These are phyloP conservation scores for Papilio gigon DNA, from an alignment of 2,888 invertebrate genomes.

Conservation along the genomic window DNA sequence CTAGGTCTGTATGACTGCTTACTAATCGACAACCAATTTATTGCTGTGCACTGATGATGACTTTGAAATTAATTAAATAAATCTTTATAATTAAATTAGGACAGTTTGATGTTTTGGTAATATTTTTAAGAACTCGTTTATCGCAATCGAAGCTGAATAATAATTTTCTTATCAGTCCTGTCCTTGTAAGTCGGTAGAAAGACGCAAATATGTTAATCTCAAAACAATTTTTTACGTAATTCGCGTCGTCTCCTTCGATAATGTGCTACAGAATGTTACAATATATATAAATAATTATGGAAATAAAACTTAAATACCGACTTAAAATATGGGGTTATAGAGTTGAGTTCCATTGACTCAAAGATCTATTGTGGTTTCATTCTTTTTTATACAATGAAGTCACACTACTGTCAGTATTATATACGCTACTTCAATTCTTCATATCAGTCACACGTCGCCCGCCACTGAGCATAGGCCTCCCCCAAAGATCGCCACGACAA, in stretches of 20 bases:
- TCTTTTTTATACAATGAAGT: too few species aligned
- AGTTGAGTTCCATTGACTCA: too few species aligned
- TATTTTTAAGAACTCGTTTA: constrained; percentile 26
- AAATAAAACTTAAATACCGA: not conserved
- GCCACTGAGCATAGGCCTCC: too few species aligned
- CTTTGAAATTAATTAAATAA: not conserved
- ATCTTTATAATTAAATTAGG: not conserved
- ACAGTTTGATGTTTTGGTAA: not conserved
- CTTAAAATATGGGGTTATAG: too few species aligned
- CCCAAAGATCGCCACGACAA: too few species aligned
- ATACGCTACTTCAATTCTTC: too few species aligned
- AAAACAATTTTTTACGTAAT: constrained; percentile 50
- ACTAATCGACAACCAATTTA: not conserved
- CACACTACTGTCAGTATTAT: too few species aligned
- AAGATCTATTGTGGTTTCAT: too few species aligned
- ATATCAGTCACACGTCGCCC: too few species aligned
- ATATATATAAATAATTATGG: constrained; percentile 5
- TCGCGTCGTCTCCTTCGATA: constrained; percentile 48
- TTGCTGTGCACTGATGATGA: not conserved
- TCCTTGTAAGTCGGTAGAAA: constrained; percentile 48
- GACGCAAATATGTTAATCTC: constrained; percentile 50
- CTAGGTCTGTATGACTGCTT: not conserved
- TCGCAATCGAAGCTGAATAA: constrained; percentile 43
- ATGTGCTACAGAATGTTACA: constrained; percentile 18
- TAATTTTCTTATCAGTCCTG: constrained; percentile 45